These are phyloP conservation scores for Formica aserva DNA, from an alignment of 2,888 invertebrate species.

Conservation along the genomic window DNA sequence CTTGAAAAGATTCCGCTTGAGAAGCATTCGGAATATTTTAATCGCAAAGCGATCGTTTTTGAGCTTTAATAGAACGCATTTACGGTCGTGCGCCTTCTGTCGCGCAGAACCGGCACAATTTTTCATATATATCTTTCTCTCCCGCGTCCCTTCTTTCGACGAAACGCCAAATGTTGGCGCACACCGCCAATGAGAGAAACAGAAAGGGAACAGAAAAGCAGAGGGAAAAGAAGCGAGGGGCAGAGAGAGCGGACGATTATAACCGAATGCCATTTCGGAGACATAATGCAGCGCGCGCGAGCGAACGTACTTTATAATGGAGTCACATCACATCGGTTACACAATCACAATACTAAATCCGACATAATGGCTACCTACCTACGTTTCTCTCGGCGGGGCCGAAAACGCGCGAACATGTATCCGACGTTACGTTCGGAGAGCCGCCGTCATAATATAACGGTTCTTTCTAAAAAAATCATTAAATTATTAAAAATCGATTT, in stretches of 20 bases:
- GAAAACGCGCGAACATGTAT: constrained; percentile 61
- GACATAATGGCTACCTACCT: constrained; percentile 81
- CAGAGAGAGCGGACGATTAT: constrained; percentile 62
- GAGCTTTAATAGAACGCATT: constrained; percentile 43
- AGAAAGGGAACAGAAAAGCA: constrained; percentile 23
- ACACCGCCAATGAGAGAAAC: constrained; percentile 55
- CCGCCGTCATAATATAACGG: constrained; percentile 51
- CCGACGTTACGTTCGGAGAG: constrained; percentile 31
- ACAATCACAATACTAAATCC: constrained; percentile 85
- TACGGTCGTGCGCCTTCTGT: constrained; percentile 44
- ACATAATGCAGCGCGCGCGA: constrained; percentile 75
- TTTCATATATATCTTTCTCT: constrained; percentile 49
- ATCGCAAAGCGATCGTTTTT: constrained; percentile 22
- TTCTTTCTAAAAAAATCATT: constrained; percentile 52
- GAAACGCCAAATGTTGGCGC: constrained; percentile 78
- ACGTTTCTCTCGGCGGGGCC: constrained; percentile 64
- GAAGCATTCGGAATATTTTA: constrained; percentile 15
- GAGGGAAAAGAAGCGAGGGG: constrained; percentile 41
- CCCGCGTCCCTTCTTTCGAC: constrained; percentile 56
- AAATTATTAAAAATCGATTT: constrained; percentile 46
- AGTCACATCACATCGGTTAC: constrained; percentile 85
- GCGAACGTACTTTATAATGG: constrained; percentile 81
- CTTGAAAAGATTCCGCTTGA: constrained; percentile 1
- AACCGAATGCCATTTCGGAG: constrained; percentile 72
- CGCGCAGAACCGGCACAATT: constrained; percentile 25